phyloP scores from a whole-genome alignment of 2,797 vertebrate genomes.

The Aplochiton taeniatus region DNA sequence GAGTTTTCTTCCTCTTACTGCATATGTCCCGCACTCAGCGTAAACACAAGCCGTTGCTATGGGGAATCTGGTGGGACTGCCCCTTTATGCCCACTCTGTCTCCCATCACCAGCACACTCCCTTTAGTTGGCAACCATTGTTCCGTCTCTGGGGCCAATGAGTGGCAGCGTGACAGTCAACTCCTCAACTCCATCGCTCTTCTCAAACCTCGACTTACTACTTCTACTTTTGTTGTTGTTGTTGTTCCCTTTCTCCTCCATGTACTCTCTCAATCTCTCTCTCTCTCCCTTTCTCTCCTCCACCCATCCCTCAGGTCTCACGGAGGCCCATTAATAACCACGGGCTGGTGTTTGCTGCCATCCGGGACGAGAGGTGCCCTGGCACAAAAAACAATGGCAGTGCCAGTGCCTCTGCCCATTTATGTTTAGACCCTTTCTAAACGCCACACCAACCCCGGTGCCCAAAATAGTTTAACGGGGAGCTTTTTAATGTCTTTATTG shows the following conservation, averaged over 20 bases:
- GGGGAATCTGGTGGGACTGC: conserved; percentile 24
- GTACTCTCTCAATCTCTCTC: conserved; percentile 15
- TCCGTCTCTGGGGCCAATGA: conserved; percentile 3
- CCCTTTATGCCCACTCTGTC: conserved; percentile 18
- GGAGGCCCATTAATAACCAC: conserved; percentile 69
- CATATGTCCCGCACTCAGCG: conserved; percentile 21
- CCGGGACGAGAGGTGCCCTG: conserved; percentile 70
- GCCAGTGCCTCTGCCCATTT: conserved; percentile 33
- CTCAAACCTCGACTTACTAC: conserved; percentile 6
- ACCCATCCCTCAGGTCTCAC: conserved; percentile 44
- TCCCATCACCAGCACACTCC: conserved; percentile 36
- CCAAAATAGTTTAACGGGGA: conserved; percentile 77
- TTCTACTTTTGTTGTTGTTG: neutral
- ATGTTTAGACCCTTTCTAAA: conserved; percentile 40
- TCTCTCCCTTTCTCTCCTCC: conserved; percentile 23
- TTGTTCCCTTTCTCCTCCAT: neutral
- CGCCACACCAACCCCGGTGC: conserved; percentile 46
- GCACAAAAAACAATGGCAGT: conserved; percentile 54
- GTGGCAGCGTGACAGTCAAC: neutral
- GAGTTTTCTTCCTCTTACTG: neutral
- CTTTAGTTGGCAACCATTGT: conserved; percentile 30
- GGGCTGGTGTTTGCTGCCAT: conserved; percentile 73
- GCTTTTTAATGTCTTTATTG: conserved; percentile 72
- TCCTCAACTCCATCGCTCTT: conserved; percentile 1
- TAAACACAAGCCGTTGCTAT: conserved; percentile 48